phyloP scores from a whole-genome alignment of 2,797 vertebrate species.

The Gastrophryne carolinensis region DNA sequence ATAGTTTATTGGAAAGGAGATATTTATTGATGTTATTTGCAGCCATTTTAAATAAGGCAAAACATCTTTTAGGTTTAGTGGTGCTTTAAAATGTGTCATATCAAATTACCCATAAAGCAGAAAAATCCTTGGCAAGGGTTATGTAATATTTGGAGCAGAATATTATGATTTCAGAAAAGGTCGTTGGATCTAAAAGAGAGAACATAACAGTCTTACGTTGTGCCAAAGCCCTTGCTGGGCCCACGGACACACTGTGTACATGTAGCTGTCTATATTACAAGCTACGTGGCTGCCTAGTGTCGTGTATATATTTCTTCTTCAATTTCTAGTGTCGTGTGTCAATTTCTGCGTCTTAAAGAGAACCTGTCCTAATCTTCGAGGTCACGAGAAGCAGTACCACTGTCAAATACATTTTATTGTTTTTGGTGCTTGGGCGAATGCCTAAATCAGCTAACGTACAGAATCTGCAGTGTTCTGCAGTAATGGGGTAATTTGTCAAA shows the following conservation, averaged over 20 bases:
- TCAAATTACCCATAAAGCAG: not conserved
- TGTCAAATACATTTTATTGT: no score
- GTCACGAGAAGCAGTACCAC: no score
- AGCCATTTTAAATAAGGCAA: not conserved
- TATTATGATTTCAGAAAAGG: conserved; percentile 22
- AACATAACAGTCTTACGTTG: conserved; percentile 10
- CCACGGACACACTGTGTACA: not conserved
- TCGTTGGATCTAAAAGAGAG: conserved; percentile 3
- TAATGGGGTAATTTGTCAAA: no score
- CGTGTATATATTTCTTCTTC: no score
- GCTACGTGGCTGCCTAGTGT: no score
- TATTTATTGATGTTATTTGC: not conserved
- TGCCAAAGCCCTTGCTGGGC: conserved; percentile 3
- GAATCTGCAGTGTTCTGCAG: no score
- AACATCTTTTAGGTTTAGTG: not conserved
- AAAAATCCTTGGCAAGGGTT: conserved; percentile 1
- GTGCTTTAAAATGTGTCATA: not conserved
- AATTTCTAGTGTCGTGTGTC: no score
- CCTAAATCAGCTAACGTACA: no score
- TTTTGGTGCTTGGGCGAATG: no score
- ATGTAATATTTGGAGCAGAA: conserved; percentile 15
- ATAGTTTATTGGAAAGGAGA: not conserved
- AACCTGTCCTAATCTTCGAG: no score
- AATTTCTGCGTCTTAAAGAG: no score
- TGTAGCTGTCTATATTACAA: not conserved